These are phyloP conservation scores for Stenurella melanura DNA, from an alignment of 2,888 invertebrate species.

Conservation along the genomic window DNA sequence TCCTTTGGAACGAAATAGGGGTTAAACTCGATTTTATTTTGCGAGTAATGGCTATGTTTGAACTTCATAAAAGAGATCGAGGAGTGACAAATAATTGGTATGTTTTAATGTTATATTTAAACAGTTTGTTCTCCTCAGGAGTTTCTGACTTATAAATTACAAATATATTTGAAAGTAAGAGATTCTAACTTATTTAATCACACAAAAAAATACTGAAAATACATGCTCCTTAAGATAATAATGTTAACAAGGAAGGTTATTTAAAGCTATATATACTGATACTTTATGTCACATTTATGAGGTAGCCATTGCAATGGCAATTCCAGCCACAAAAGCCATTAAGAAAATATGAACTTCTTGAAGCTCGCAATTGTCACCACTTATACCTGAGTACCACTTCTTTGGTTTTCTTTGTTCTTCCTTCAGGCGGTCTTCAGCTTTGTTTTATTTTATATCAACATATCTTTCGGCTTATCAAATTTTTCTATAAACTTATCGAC, in stretches of 20 bases:
- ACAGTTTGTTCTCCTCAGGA: background rate
- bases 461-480: slow-evolving; percentile 83
- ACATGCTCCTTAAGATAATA: background rate
- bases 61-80: too few relatives aligned
- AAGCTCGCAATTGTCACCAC: slow-evolving; percentile 81
- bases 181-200: background rate
- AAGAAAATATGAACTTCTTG: slow-evolving; percentile 88
- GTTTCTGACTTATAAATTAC: background rate
- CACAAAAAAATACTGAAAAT: slow-evolving; percentile 11
- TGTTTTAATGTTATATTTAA: slow-evolving; percentile 8
- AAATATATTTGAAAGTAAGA: background rate
- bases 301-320: slow-evolving; percentile 81
- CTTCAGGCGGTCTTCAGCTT: slow-evolving; percentile 84
- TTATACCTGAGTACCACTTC: slow-evolving; percentile 84
- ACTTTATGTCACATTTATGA: slow-evolving; percentile 59
- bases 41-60: too few relatives aligned
- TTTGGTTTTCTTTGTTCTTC: slow-evolving; percentile 83
- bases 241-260: background rate
- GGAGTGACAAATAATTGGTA: background rate
- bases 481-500: background rate
- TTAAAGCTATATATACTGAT: background rate
- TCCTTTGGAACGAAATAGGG: too few relatives aligned
- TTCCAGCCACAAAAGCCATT: slow-evolving; percentile 86
- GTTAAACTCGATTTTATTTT: too few relatives aligned
- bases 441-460: slow-evolving; percentile 87